Percentiles rank a stretch among this genome's conserved stretches.
phyloP scores from a whole-genome alignment of 2,113 vertebrate genomes.

The Mastomys natalensis region DNA sequence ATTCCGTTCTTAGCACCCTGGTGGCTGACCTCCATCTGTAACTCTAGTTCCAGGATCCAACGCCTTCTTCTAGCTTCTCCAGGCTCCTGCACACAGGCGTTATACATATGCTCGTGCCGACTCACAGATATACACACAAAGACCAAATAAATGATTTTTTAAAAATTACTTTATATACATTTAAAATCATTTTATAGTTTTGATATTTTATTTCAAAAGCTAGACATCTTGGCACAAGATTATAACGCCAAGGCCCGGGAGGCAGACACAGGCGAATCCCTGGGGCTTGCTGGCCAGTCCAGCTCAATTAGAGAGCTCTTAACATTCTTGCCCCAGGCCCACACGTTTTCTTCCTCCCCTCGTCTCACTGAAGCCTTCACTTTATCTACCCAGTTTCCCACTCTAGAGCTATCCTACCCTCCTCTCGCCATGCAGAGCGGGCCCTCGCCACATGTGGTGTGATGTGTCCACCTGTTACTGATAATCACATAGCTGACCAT shows the following conservation, averaged over 20 bases:
- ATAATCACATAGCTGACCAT: rapidly evolving
- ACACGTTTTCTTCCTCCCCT: neutral
- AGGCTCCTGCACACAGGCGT: neutral
- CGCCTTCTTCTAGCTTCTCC: neutral
- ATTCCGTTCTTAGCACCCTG: neutral
- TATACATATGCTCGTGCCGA: no score
- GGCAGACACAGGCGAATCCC: neutral
- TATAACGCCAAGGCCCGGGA: neutral
- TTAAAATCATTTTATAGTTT: neutral
- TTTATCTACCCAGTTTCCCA: neutral
- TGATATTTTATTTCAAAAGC: neutral
- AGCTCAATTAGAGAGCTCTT: no score
- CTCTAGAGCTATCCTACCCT: neutral
- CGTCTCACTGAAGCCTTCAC: neutral
- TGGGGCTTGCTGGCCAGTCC: neutral
- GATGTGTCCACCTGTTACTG: rapidly evolving
- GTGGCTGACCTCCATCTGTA: neutral
- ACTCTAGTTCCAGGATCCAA: neutral
- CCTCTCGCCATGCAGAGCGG: neutral
- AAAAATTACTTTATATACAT: neutral
- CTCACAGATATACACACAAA: neutral
- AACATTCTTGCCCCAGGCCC: neutral
- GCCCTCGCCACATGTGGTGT: rapidly evolving
- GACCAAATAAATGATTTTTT: neutral
- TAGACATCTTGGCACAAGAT: neutral